A percentile compares a stretch with the other conserved stretches of the same genome.
Evolutionary conservation across 2,888 invertebrate genomes (phyloP).

Genomic region (Daptonema setosum): DNA sequence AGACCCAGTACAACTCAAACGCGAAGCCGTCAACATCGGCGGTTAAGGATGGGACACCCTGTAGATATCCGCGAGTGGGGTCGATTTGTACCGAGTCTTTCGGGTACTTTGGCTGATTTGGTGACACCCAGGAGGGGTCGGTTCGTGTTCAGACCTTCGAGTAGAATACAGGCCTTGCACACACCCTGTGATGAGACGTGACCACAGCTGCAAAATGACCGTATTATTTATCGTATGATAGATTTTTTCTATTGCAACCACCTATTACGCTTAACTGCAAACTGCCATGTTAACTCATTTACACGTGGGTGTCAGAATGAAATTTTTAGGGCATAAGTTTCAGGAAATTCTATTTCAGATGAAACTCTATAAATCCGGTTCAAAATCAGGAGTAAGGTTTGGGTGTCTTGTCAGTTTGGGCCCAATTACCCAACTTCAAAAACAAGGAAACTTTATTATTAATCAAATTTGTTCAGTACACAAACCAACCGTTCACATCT

Average conservation of each 20-base stretch:
- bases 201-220: slow-evolving; percentile 65
- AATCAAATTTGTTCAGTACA: too few relatives aligned
- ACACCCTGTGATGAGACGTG: slow-evolving; percentile 64
- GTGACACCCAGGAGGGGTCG: slow-evolving; percentile 61
- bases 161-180: slow-evolving; percentile 82
- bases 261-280: too few relatives aligned
- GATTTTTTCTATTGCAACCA: too few relatives aligned
- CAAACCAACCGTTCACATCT: background rate
- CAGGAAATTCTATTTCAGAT: background rate
- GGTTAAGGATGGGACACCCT: too few relatives aligned
- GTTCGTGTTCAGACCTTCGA: slow-evolving; percentile 78
- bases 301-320: background rate
- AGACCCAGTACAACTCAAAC: too few relatives aligned
- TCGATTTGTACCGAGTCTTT: background rate
- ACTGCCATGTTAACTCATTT: background rate
- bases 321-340: background rate
- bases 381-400: too few relatives aligned
- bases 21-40: too few relatives aligned
- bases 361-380: too few relatives aligned
- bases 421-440: too few relatives aligned
- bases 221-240: too few relatives aligned
- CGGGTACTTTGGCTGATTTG: slow-evolving; percentile 6
- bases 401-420: too few relatives aligned
- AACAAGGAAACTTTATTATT: background rate
- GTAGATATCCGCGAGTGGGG: too few relatives aligned